These are phyloP conservation scores for Pheosia tremula DNA, from an alignment of 2,888 invertebrate genomes.

Conservation along the genomic window DNA sequence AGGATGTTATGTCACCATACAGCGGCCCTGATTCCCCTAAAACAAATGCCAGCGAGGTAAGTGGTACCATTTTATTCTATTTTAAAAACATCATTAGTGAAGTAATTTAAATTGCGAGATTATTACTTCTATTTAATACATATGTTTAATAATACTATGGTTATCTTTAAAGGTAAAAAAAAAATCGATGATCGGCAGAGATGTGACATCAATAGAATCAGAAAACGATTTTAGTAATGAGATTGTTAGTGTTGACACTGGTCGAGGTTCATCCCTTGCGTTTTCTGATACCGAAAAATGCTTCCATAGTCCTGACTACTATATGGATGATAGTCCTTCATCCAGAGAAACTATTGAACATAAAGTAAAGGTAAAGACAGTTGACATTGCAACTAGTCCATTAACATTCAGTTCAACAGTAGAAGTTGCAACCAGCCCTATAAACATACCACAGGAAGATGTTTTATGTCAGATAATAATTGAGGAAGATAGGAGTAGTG, in stretches of 20 bases:
- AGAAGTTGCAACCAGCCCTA: constrained; percentile 31
- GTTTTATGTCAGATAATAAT: constrained; percentile 2
- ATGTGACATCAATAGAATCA: constrained; percentile 14
- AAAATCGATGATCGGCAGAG: constrained; percentile 5
- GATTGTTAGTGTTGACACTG: constrained; percentile 66
- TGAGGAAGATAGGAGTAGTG: neutral
- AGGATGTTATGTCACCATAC: constrained; percentile 25
- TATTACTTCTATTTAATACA: neutral
- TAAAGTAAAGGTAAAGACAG: constrained; percentile 31
- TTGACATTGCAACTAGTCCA: constrained; percentile 42
- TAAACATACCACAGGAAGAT: constrained; percentile 6
- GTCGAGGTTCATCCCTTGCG: constrained; percentile 70
- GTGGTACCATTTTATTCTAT: constrained; percentile 2
- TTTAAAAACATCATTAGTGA: no score
- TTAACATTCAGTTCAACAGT: constrained; percentile 22
- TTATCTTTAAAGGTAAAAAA: constrained; percentile 18
- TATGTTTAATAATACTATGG: neutral
- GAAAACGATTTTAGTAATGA: constrained; percentile 41
- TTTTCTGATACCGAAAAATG: constrained; percentile 68
- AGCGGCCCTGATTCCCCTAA: constrained; percentile 10
- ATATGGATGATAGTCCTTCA: constrained; percentile 45
- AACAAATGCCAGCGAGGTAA: constrained; percentile 21
- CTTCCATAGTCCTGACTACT: constrained; percentile 65
- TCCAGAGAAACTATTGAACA: constrained; percentile 36
- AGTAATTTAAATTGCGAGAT: no score